Evolutionary conservation across 2,888 invertebrate genomes (phyloP).

Genomic region (Therioaphis trifolii): DNA sequence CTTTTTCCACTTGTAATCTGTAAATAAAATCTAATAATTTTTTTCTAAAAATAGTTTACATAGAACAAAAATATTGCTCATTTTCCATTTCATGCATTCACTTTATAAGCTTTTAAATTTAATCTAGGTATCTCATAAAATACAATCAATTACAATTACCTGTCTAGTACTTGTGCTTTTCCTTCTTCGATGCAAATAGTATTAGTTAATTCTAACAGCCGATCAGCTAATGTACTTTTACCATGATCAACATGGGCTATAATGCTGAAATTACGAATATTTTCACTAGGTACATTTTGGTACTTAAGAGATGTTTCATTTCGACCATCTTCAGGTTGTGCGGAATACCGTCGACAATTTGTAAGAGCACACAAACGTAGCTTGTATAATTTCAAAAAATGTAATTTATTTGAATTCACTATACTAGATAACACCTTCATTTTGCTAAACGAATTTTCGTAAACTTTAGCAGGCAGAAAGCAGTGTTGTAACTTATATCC

Average conservation of each 20-base stretch:
- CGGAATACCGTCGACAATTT: not conserved
- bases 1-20: conserved; percentile 83
- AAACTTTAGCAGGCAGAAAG: no score
- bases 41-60: not conserved
- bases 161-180: conserved; percentile 82
- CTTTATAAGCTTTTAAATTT: not conserved
- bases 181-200: conserved; percentile 77
- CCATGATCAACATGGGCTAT: conserved; percentile 99
- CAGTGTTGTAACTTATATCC: not conserved
- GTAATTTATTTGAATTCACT: not conserved
- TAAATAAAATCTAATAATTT: conserved; percentile 64
- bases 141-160: conserved; percentile 68
- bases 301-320: conserved; percentile 47
- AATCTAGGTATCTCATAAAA: not conserved
- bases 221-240: conserved; percentile 95
- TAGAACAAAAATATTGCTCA: not conserved
- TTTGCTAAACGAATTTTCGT: not conserved
- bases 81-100: not conserved
- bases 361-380: not conserved
- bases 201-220: conserved; percentile 92
- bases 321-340: not conserved
- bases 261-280: conserved; percentile 85
- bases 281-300: conserved; percentile 64
- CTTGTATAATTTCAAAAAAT: not conserved
- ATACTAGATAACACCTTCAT: conserved; percentile 6